These are phyloP conservation scores for Phyllotis vaccarum DNA, from an alignment of 2,797 vertebrate genomes.

Conservation along the genomic window DNA sequence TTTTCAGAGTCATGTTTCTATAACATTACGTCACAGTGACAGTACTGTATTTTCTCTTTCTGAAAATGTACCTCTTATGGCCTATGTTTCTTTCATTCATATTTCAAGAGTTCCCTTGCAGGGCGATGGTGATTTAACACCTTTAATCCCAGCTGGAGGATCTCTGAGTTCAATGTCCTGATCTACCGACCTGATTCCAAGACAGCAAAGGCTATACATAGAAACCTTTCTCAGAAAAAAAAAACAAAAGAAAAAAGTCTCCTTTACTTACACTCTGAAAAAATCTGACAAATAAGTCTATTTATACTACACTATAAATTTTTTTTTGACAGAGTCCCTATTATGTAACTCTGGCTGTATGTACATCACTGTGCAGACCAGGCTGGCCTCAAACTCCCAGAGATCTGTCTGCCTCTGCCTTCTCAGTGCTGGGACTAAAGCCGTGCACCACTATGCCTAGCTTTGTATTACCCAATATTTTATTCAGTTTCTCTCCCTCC, in stretches of 20 bases:
- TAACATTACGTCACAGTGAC: not conserved
- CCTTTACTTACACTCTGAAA: constrained; percentile 5
- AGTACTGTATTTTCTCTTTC: constrained; percentile 14
- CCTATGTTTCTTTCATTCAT: not conserved
- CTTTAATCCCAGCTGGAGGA: not conserved
- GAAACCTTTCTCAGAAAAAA: not conserved
- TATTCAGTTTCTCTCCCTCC: not conserved
- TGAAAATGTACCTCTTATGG: not conserved
- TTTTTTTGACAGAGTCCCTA: not conserved
- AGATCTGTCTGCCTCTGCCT: not conserved
- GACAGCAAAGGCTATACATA: not conserved
- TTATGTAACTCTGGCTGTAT: not conserved
- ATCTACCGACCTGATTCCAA: not conserved
- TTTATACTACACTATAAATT: not conserved
- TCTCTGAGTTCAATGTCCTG: not conserved
- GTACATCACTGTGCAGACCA: not conserved
- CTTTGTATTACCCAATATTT: not conserved
- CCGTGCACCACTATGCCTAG: not conserved
- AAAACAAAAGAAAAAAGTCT: not conserved
- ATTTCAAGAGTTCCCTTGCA: not conserved
- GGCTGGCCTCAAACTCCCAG: not conserved
- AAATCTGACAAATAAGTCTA: constrained; percentile 24
- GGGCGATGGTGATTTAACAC: not conserved
- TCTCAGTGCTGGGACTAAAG: not conserved
- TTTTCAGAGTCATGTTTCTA: constrained; percentile 48